phyloP scores from a whole-genome alignment of 2,888 invertebrate species.

The Lamellibrachia columna region DNA sequence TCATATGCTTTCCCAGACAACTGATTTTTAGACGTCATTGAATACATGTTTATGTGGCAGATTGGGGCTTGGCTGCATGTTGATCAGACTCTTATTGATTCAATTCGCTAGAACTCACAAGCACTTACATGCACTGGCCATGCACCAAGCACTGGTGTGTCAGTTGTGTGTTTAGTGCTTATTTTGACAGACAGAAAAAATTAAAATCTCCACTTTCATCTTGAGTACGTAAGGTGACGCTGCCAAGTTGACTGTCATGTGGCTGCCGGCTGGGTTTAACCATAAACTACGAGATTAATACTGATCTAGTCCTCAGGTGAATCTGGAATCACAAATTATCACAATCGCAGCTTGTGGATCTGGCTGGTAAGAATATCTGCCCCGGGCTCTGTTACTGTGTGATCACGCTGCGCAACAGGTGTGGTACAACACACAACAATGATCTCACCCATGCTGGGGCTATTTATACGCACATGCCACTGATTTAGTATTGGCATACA shows the following conservation, averaged over 20 bases:
- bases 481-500: background rate
- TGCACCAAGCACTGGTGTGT: background rate
- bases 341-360: background rate
- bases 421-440: background rate
- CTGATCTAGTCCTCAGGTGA: background rate
- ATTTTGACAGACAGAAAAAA: background rate
- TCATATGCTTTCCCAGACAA: background rate
- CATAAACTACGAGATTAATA: background rate
- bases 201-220: background rate
- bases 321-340: background rate
- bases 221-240: background rate
- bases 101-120: background rate
- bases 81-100: background rate
- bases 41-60: background rate
- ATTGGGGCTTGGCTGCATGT: background rate
- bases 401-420: background rate
- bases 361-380: background rate
- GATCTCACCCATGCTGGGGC: background rate
- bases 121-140: background rate
- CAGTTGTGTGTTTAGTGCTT: background rate
- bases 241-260: background rate
- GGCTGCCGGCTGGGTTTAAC: background rate
- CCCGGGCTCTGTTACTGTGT: background rate
- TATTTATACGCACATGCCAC: background rate
- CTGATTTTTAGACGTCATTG: background rate